phyloP scores from a whole-genome alignment of 2,888 invertebrate species.

The Rhamnusium bicolor region DNA sequence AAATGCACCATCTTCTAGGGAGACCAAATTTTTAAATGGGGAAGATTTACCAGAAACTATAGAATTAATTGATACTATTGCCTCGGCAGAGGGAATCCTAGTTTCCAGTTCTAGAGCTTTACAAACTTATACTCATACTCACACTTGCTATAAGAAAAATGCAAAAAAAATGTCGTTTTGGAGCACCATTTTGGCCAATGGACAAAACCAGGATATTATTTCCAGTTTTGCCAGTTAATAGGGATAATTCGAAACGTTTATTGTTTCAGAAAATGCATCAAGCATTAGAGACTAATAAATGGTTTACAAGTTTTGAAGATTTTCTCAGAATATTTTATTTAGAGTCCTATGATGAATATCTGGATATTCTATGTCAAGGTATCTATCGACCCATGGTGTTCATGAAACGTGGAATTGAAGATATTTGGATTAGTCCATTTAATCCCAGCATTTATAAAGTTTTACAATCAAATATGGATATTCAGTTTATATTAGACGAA shows the following conservation, averaged over 20 bases:
- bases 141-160: slow-evolving; percentile 58
- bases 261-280: too few relatives aligned
- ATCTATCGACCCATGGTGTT: slow-evolving; percentile 63
- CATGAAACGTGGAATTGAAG: slow-evolving; percentile 58
- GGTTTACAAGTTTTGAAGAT: slow-evolving; percentile 24
- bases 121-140: slow-evolving; percentile 60
- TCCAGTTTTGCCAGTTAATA: too few relatives aligned
- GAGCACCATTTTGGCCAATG: slow-evolving; percentile 60
- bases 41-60: slow-evolving; percentile 44
- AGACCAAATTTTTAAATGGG: not conserved
- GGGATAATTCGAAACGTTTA: too few relatives aligned
- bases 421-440: slow-evolving; percentile 68
- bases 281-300: slow-evolving; percentile 48
- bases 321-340: too few relatives aligned
- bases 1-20: slow-evolving; percentile 59
- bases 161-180: slow-evolving; percentile 57
- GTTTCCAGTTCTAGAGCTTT: slow-evolving; percentile 56
- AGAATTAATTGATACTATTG: slow-evolving; percentile 54
- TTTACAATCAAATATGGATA: slow-evolving; percentile 65
- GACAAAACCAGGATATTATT: slow-evolving; percentile 53
- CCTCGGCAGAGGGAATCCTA: slow-evolving; percentile 52
- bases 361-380: slow-evolving; percentile 50
- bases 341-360: slow-evolving; percentile 57
- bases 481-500: slow-evolving; percentile 53
- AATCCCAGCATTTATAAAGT: slow-evolving; percentile 65